A percentile compares a stretch with the other conserved stretches of the same genome.
These are phyloP conservation scores for Calameuta idolon DNA, from an alignment of 2,888 invertebrate species.

Conservation along the genomic window DNA sequence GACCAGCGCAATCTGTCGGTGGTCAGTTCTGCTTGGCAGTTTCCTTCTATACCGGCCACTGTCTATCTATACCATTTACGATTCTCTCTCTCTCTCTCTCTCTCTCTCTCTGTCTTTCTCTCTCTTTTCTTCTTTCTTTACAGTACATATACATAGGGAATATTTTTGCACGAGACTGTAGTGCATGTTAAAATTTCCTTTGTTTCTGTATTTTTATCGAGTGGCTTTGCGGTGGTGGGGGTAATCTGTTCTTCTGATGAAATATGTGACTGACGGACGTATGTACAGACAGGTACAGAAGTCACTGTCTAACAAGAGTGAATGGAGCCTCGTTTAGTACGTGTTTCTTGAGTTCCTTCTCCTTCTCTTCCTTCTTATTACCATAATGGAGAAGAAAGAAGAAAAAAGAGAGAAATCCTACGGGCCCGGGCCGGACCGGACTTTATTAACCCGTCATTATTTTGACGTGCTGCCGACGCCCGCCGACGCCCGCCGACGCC, in stretches of 20 bases:
- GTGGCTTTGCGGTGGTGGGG: background rate
- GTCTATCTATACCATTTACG: background rate
- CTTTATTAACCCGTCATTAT: constrained; percentile 16
- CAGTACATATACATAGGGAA: background rate
- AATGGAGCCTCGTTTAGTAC: background rate
- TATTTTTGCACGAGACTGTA: constrained; percentile 28
- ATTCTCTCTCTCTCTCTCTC: background rate
- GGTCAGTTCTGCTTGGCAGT: constrained; percentile 55
- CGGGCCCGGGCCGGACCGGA: background rate
- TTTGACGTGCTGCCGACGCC: constrained; percentile 8
- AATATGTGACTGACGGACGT: background rate
- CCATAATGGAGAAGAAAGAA: constrained; percentile 14
- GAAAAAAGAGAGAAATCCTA: background rate
- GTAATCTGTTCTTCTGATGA: background rate
- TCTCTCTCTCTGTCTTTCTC: constrained; percentile 1
- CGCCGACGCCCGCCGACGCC: constrained; percentile 1
- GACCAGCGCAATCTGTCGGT: constrained; percentile 63
- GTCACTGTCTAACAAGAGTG: background rate
- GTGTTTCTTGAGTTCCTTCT: background rate
- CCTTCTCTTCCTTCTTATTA: constrained; percentile 12
- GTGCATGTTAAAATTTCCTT: background rate
- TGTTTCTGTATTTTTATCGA: background rate
- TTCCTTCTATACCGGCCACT: constrained; percentile 30
- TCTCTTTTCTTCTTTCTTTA: constrained; percentile 18
- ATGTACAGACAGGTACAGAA: background rate